Base-by-base conservation (phyloP, 2,113 vertebrate species). In the Ophthalmolycus amberensis region DNA sequence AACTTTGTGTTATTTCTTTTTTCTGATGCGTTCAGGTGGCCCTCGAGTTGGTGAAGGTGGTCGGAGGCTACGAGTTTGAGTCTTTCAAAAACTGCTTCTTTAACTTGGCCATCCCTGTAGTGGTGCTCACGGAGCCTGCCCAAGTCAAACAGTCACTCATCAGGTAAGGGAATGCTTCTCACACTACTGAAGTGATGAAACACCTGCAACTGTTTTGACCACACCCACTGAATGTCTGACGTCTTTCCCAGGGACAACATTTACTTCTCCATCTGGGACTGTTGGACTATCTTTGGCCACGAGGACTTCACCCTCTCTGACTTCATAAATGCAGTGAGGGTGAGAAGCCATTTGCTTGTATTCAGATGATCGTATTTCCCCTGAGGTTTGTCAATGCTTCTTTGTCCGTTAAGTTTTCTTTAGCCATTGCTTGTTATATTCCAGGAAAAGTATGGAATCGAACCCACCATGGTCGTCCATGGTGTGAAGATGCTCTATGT, bases 401-500 rank as follows among this genome's bases (percentile, higher is more conserved):
- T 66, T 29, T 69, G 2, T 82, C 32, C 2, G 34, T 34, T 12
- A 10, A 12, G 25, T 11, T 29, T 1, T 68, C 46, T 29, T 69
- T 9, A 37, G 46, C 25, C 58, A 29, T 73, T 67, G 20, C n/a
- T 32, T 84, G 90, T 94, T 29, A 60, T 54, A 6, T 78, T 85
- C 20, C 63, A 99, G 98, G 98, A 98, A 72, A 97, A 98, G 79
- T 99, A 99, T 0, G 97, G 97, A 75, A 96, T 99, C 87, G 98
- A 99, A 89, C 98, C 98, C 65, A 97, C 96, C 0, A 99, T 99
- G 98, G 98, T 99, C 14, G 97, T 99, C 11, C 96, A 99, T 34
- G 98, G 98, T 75, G 98, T 99, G 74, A 99, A 99, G 94, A 99
- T 99, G 98, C 95, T 99, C 1, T 99, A 99, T 85, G 98, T 99